Evolutionary conservation across 2,888 invertebrate genomes (phyloP).

Genomic region (Deilephila elpenor): DNA sequence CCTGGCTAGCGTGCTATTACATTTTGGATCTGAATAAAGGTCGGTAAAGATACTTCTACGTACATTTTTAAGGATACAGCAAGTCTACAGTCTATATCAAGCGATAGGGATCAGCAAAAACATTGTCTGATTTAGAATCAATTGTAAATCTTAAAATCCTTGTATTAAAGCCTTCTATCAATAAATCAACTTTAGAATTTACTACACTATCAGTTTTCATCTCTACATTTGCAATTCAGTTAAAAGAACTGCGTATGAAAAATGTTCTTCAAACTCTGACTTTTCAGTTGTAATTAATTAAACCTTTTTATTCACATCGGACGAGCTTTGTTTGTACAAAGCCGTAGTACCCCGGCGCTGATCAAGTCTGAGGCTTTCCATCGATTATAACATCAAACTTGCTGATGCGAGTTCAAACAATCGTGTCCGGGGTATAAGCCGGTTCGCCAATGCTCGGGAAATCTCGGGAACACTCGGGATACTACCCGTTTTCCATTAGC

Average conservation of each 20-base stretch:
- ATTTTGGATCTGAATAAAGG: no score
- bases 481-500: constrained; percentile 35
- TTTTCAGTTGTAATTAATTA: not conserved
- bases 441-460: constrained; percentile 33
- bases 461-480: constrained; percentile 33
- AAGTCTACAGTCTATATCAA: no score
- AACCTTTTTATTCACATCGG: constrained; percentile 3
- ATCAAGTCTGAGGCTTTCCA: not conserved
- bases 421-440: constrained; percentile 11
- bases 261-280: not conserved
- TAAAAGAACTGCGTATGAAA: not conserved
- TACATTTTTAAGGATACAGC: no score
- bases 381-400: constrained; percentile 26
- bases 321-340: not conserved
- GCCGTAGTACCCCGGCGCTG: not conserved
- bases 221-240: not conserved
- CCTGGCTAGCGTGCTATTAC: no score
- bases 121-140: no score
- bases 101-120: no score
- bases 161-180: no score
- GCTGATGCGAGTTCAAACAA: constrained; percentile 16
- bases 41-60: no score
- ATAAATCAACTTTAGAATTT: no score
- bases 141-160: no score
- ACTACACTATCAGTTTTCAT: no score